Evolutionary conservation across 35 echinoderm and acorn worm species (phyloP), one percentile per base, ranked within the genome.

Genomic region (Apostichopus japonicus): DNA sequence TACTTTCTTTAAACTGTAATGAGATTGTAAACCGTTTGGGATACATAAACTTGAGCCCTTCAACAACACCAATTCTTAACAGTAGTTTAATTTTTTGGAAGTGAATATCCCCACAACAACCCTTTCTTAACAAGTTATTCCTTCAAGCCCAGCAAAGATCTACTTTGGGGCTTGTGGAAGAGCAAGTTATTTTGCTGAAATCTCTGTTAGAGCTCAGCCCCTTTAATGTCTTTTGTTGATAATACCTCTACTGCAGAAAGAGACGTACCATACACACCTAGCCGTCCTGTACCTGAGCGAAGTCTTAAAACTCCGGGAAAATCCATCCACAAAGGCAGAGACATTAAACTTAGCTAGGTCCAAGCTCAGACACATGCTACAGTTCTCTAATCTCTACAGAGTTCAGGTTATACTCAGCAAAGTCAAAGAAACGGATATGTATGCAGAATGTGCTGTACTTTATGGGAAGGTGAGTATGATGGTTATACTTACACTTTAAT

Each of bases 391-490:
- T 7, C 23, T 99, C 21, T 99, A 99, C 59, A 90, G 97, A 78
- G 95, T 99, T 7, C 97, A 96, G 83, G 86, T 99, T 7, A 99
- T 99, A 16, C 93, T 99, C 23, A 93, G 97, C 56, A 99, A 99
- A 79, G 97, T 99, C 0, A 93, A 96, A 76, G 97, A 99, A 82
- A 99, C 97, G 6, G 97, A 99, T 10, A 99, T 99, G 97, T 96
- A 95, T 94, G 97, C 97, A 10, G 97, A 96, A 84, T 96, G 95
- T 88, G 97, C 97, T 56, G 96, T 99, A 90, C 92, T 99, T 15
- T 96, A 99, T 90, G 97, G 95, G 65, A 99, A 99, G 95, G 97
- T 99, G 79, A 86, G 78, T 54, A 61, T 61, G 8, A 61, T 61
- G 13, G 8, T 61, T 2, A 61, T 11, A 61, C 57, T 61, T 0